Base-by-base conservation (phyloP, 1,140 invertebrate species). In the Coptotermes formosanus region DNA sequence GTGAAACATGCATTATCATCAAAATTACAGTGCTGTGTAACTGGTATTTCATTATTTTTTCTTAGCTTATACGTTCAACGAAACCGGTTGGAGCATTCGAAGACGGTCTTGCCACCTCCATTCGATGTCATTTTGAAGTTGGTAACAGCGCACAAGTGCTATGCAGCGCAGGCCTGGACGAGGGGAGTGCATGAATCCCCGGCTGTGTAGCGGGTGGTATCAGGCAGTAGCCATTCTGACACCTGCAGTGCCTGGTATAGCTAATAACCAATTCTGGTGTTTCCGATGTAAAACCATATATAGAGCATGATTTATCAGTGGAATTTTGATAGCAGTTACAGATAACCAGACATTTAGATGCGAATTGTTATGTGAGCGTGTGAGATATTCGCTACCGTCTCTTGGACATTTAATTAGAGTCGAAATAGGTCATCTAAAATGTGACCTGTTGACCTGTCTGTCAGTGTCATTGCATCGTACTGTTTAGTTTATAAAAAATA, bases 171-270 rank as follows among this genome's bases (percentile, higher is more conserved):
- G 25, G 64, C n/a, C 64, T 30, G 25, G 7, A 75, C n/a, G 3
- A 75, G 25, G 64, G n/a, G 6, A n/a, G n/a, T 0, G 38, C 38
- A 2, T 38, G 64, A 75, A 75, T 25, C 64, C 64, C 64, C n/a
- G n/a, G 64, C 25, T 75, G 64, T 75, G 64, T 75, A 75, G 64
- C 64, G 64, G 64, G 64, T 12, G 64, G 64, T 75, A 75, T 75
- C 64, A 30, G n/a, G 64, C 25, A n/a, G 64, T 75, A 75, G 64
- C n/a, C 64, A 75, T 75, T 75, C 64, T 75, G n/a, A 75, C 25
- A 75, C 25, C 25, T 25, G 8, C 64, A 75, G 64, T 75, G 64
- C 64, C 14, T 30, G 7, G 52, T 75, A n/a, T 75, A 75, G 25
- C n/a, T 25, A 8, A 55, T 55, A 55, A 19, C 19, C 14, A 55